Evolutionary conservation across 1,140 invertebrate genomes (phyloP).

Genomic region (Philaenus spumarius): DNA sequence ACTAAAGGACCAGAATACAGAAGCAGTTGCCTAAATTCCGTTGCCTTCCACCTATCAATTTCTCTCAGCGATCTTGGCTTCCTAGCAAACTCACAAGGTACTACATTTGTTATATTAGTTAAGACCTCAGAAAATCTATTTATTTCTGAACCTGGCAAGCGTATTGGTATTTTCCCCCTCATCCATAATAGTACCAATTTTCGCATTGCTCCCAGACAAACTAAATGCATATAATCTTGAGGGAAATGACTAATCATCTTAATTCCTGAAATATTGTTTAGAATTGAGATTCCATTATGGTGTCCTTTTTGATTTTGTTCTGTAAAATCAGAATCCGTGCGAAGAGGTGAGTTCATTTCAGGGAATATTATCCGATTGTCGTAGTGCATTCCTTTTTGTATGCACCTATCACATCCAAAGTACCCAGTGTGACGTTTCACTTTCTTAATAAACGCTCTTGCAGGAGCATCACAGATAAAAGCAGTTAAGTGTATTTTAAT

Average conservation of each 20-base stretch:
- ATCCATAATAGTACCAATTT: constrained; percentile 35
- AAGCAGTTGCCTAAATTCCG: constrained; percentile 37
- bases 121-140: constrained; percentile 16
- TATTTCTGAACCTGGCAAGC: background rate
- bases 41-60: constrained; percentile 34
- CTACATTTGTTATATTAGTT: constrained; percentile 12
- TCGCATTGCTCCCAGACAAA: constrained; percentile 39
- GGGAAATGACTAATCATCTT: constrained; percentile 34
- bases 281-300: constrained; percentile 30
- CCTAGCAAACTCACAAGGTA: constrained; percentile 30
- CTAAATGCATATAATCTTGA: too few species aligned
- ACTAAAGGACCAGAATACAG: constrained; percentile 39
- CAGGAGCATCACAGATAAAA: constrained; percentile 30
- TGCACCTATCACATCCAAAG: constrained; percentile 29
- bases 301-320: constrained; percentile 31
- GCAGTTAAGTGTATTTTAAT: constrained; percentile 20
- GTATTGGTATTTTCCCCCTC: constrained; percentile 1
- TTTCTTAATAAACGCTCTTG: constrained; percentile 25
- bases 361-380: constrained; percentile 27
- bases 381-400: constrained; percentile 24
- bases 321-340: constrained; percentile 29
- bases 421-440: constrained; percentile 29
- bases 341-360: constrained; percentile 15
- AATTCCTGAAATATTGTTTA: constrained; percentile 27
- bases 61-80: constrained; percentile 27